Base-by-base conservation (phyloP, 2,797 vertebrate species). In the Eremophila alpestris region DNA sequence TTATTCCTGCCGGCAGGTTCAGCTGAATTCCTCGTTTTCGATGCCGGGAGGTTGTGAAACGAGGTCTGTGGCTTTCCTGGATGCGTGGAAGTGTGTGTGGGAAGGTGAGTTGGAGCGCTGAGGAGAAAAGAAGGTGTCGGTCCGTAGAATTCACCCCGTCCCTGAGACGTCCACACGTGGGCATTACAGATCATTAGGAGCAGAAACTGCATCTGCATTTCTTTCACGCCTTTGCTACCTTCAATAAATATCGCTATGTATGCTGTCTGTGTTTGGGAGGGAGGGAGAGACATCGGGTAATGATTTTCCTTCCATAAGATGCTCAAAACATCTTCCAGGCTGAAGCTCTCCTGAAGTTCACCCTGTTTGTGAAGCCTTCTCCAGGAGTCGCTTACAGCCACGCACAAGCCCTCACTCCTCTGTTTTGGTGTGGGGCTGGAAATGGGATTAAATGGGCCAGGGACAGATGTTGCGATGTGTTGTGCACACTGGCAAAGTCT, bases 371-470 rank as follows among this genome's bases (percentile, higher is more conserved):
- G 34, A 75, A 91, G 15, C 27, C 22, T 48, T 77, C 34, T 29
- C 8, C 3, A 5, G n/a, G 22, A 70, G 18, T 11, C 3, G 2
- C 55, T 40, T 46, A 10, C 1, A 23, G 36, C 52, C 4, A 1
- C 0, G 0, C 23, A 5, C 26, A 23, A 68, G 26, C 12, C 18
- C 22, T 21, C 0, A 0, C 20, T 43, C 11, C 11, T 59, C 45
- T 1, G 0, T 6, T 11, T 13, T 74, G 4, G 2, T n/a, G 16
- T 7, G 7, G 16, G 34, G 21, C 29, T 84, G 38, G 52, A 78
- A 83, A 38, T 17, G 13, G 15, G 19, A 16, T 58, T 56, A 17
- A 38, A 26, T 5, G n/a, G 29, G 16, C n/a, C 7, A 23, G 22
- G 20, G 29, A 38, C 5, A 29, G 48, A 15, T 43, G 6, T 0